Conservation (phyloP, 2,888 invertebrate species). For the Cosmopolites sordidus region DNA sequence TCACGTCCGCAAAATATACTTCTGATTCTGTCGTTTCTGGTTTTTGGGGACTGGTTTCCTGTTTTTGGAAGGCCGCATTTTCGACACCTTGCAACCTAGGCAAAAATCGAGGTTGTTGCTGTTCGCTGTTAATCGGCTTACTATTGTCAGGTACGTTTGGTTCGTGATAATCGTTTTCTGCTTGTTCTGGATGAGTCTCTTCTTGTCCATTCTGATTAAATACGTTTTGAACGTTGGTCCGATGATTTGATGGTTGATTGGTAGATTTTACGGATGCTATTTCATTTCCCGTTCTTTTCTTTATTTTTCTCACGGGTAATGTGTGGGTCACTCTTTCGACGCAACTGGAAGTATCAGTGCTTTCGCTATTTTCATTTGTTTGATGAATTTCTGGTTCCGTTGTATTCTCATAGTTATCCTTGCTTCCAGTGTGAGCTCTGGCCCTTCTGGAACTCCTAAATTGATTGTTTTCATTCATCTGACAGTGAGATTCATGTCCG, state of each 20-base stretch:
- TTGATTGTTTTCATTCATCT: conserved; percentile 45
- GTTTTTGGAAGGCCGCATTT: conserved; percentile 72
- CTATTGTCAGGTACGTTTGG: conserved; percentile 30
- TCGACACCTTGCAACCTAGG: conserved; percentile 67
- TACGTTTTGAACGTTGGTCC: conserved; percentile 51
- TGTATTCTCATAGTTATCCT: conserved; percentile 56
- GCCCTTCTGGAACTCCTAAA: conserved; percentile 39
- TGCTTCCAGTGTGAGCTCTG: conserved; percentile 39
- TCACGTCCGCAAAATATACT: conserved; percentile 81
- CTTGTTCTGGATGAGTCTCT: conserved; percentile 37
- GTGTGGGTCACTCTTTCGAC: conserved; percentile 53
- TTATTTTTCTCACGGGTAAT: conserved; percentile 54
- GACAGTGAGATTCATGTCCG: conserved; percentile 47
- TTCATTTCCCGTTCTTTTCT: conserved; percentile 50
- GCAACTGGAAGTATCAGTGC: conserved; percentile 48
- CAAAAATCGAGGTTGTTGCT: conserved; percentile 42
- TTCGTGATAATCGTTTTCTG: conserved; percentile 47
- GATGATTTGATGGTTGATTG: conserved; percentile 36
- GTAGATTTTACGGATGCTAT: conserved; percentile 49
- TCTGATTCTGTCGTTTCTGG: conserved; percentile 71
- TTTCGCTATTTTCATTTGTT: conserved; percentile 48
- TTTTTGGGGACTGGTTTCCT: conserved; percentile 55
- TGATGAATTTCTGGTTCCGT: conserved; percentile 47
- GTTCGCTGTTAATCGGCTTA: conserved; percentile 29
- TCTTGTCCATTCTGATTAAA: conserved; percentile 39